Evolutionary conservation across 2,888 invertebrate genomes (phyloP), one percentile per base, ranked within the genome.

Genomic region (Marasmarcha lunaedactyla): DNA sequence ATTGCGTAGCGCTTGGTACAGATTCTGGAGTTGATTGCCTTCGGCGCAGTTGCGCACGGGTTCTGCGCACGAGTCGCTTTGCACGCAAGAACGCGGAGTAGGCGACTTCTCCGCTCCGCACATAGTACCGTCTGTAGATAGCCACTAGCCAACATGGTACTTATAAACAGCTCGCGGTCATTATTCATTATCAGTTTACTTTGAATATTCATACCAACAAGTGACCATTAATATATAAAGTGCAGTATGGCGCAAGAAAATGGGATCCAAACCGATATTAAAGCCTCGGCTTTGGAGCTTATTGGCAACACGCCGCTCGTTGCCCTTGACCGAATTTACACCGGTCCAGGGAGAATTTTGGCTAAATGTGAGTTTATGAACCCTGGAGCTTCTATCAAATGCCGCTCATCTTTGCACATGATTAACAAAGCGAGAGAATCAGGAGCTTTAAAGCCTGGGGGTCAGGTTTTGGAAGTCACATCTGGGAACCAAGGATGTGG

Each of bases 301-400:
- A 81, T 83, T 47, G 81, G 81, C 5, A 71, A 76, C 45, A 83
- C 81, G 1, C 81, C 81, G 5, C 57, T 83, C 15, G 67, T 83
- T n/a, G 81, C 81, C 1, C 57, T 83, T 33, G 81, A 83, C 43
- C 69, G 81, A 26, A 41, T 81, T 1, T 59, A 78, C 46, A 45
- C 70, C 1, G 81, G 81, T 1, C 78, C 81, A 1, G 81, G 81
- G 5, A 56, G 81, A 14, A 68, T 83, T 42, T 51, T 83, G 33
- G 81, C 66, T 1, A 83, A 81, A 69, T 83, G 81, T 56, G 81
- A 83, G 51, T 81, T 72, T 43, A 81, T 78, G 78, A 83, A 79
- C 40, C 81, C 81, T 6, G 77, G 81, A 20, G 81, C 69, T 9
- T 83, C 81, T 1, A 66, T 83, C 26, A 83, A 83, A 59, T 71